Percentiles rank a stretch among this genome's conserved stretches.
These are phyloP conservation scores for Habrosyne pyritoides DNA, from an alignment of 2,888 invertebrate species.

Conservation along the genomic window DNA sequence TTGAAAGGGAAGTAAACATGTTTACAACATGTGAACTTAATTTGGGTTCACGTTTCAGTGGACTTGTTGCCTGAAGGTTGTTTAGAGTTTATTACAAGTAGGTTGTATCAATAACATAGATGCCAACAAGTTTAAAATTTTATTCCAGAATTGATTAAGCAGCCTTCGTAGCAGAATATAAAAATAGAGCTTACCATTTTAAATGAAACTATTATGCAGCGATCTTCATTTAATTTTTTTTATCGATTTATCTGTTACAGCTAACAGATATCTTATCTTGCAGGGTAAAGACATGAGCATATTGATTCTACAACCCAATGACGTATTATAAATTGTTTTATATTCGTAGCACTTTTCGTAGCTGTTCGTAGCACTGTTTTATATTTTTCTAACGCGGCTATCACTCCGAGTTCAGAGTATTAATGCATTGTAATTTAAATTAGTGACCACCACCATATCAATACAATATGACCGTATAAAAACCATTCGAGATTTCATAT, in stretches of 20 bases:
- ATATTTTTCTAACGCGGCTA: background rate
- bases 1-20: slow-evolving; percentile 16
- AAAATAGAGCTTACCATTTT: background rate
- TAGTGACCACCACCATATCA: too few relatives aligned
- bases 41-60: slow-evolving; percentile 10
- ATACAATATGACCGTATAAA: too few relatives aligned
- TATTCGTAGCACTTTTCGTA: background rate
- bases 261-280: too few relatives aligned
- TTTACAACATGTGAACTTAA: slow-evolving; percentile 27
- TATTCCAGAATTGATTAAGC: background rate
- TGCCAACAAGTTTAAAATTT: background rate
- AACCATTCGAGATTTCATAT: too few relatives aligned
- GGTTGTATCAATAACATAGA: background rate
- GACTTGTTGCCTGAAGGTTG: slow-evolving; percentile 4
- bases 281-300: background rate
- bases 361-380: background rate
- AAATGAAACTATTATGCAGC: too few relatives aligned
- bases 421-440: too few relatives aligned
- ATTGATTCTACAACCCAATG: too few relatives aligned
- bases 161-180: background rate
- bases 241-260: too few relatives aligned
- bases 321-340: background rate
- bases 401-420: too few relatives aligned
- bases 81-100: background rate
- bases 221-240: too few relatives aligned